Percentiles rank a stretch among this genome's conserved stretches.
Conservation (phyloP, 2,797 vertebrate genomes). For the Myotis planiceps region DNA sequence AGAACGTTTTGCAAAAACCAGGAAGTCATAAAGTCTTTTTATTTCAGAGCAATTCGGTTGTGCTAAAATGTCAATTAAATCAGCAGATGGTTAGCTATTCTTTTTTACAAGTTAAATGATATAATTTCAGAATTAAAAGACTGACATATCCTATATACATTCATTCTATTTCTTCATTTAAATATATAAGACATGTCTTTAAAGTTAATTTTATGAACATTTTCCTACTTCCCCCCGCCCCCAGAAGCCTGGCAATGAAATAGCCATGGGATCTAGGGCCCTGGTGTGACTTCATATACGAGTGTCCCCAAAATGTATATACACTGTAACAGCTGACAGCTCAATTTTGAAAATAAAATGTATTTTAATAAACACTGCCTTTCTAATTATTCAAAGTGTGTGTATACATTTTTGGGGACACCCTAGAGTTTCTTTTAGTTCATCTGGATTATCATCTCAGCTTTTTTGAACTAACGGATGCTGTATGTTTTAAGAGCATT, state of each 20-base stretch:
- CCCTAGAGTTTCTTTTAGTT: not conserved
- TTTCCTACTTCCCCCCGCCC: not conserved
- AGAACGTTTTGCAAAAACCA: constrained; percentile 39
- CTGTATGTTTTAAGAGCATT: not conserved
- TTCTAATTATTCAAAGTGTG: too few species aligned
- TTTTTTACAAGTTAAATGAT: constrained; percentile 9
- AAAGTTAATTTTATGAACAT: not conserved
- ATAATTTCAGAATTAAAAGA: constrained; percentile 46
- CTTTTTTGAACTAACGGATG: not conserved
- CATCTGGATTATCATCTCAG: not conserved
- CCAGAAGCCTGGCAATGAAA: not conserved
- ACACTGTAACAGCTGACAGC: too few species aligned
- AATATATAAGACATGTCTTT: not conserved
- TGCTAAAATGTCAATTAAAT: constrained; percentile 67
- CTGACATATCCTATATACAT: not conserved
- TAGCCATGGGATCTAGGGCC: not conserved
- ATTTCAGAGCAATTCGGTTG: constrained; percentile 22
- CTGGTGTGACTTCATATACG: not conserved
- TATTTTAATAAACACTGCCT: too few species aligned
- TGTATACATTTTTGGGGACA: too few species aligned
- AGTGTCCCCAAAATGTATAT: too few species aligned
- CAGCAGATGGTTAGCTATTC: constrained; percentile 55
- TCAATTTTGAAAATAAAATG: too few species aligned
- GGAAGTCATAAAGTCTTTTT: constrained; percentile 57
- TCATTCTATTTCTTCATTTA: constrained; percentile 3